Evolutionary conservation across 1,140 invertebrate genomes (phyloP).

Genomic region (Saccostrea echinata): DNA sequence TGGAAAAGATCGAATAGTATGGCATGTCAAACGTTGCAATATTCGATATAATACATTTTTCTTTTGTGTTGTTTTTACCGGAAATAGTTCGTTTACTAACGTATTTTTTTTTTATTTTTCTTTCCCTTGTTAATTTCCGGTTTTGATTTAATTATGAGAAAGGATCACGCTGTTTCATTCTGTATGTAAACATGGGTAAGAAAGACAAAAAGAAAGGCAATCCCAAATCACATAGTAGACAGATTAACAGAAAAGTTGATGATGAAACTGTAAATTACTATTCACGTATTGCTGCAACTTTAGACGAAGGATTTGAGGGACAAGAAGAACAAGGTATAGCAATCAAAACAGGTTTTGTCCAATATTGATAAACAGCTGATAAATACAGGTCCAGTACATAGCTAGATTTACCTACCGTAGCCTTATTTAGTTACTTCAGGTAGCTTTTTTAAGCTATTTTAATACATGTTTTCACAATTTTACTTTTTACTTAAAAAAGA

Average conservation of each 20-base stretch:
- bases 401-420: too few species aligned
- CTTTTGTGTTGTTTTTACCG: background rate
- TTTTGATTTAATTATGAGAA: background rate
- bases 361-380: too few species aligned
- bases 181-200: background rate
- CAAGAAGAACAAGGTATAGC: constrained; percentile 35
- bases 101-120: background rate
- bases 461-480: too few species aligned
- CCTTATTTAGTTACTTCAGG: too few species aligned
- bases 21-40: too few species aligned
- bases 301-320: constrained; percentile 42
- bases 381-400: too few species aligned
- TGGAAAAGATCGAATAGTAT: too few species aligned
- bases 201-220: background rate
- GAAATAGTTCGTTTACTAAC: background rate
- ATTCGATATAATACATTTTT: too few species aligned
- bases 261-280: constrained; percentile 45
- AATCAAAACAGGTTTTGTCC: too few species aligned
- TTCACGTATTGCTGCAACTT: constrained; percentile 29
- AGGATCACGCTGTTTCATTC: background rate
- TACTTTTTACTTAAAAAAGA: too few species aligned
- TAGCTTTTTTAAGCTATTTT: too few species aligned
- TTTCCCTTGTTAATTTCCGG: background rate
- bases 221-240: constrained; percentile 6
- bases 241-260: background rate